phyloP scores from a whole-genome alignment of 2,888 invertebrate species.

The Drymonia ruficornis region DNA sequence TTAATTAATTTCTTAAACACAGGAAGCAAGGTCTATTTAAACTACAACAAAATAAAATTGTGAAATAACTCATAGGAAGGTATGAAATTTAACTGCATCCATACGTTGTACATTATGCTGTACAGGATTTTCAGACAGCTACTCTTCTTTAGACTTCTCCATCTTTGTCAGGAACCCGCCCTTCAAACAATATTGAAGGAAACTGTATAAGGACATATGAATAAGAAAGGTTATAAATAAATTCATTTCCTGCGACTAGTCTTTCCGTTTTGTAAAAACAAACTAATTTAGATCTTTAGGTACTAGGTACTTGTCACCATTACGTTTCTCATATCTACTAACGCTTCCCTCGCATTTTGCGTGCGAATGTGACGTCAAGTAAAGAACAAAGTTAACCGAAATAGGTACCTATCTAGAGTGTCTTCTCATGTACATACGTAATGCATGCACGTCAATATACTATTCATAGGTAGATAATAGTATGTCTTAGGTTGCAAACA shows the following conservation, averaged over 20 bases:
- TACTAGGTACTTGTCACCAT: conserved; percentile 6
- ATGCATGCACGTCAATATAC: neutral
- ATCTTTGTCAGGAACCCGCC: too few relatives aligned
- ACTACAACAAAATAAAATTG: too few relatives aligned
- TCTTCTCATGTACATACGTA: neutral
- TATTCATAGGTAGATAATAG: neutral
- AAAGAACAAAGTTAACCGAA: neutral
- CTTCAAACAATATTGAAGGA: neutral
- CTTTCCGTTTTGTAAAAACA: conserved; percentile 3
- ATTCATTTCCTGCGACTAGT: conserved; percentile 4
- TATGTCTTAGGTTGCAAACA: neutral
- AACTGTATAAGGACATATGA: neutral
- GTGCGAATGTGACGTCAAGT: conserved; percentile 8
- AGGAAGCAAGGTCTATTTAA: too few relatives aligned
- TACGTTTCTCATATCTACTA: conserved; percentile 5
- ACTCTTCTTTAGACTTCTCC: neutral
- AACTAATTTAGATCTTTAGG: conserved; percentile 2
- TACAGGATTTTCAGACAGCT: too few relatives aligned
- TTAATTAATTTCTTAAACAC: too few relatives aligned
- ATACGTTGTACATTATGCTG: too few relatives aligned
- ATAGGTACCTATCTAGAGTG: neutral
- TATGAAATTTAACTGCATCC: too few relatives aligned
- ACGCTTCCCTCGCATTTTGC: conserved; percentile 6
- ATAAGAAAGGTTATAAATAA: neutral
- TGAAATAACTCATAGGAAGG: too few relatives aligned